Base-by-base conservation (phyloP, 2,888 invertebrate species). In the Kuschelorhynchus macadamiae region DNA sequence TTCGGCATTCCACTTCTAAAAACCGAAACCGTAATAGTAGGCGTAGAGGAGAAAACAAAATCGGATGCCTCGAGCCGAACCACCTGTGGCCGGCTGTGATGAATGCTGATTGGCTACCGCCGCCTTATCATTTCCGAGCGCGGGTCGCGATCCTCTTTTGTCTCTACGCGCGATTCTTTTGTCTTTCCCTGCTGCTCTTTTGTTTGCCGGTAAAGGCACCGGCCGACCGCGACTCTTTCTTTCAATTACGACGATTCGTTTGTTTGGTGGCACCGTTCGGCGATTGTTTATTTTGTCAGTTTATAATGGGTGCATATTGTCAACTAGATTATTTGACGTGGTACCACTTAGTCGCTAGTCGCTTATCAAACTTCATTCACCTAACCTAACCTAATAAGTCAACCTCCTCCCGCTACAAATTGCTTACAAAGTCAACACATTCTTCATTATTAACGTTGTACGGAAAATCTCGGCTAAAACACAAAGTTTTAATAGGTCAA, bases 51-150 rank as follows among this genome's bases (percentile, higher is more conserved):
- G 25, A 30, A 59, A 41, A 66, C 60, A 60, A 60, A 44, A 66
- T 3, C 25, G 57, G 56, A 47, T 44, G 57, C 50, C 67, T 39
- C 56, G 67, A 57, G 62, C 50, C 32, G 41, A 52, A 21, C 59
- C 49, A 49, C 49, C 39, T 64, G 57, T 52, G 50, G 42, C 63
- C 49, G 25, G 46, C 50, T 60, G 70, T 77, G 75, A 77, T 77
- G 72, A 76, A 77, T 77, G 75, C 72, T 77, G 75, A 77, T 77
- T 77, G 77, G 75, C 73, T 73, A 73, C 74, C 68, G 72, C 67
- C 70, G 70, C 72, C 71, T 73, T 62, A 57, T 62, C 56, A 57
- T 63, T 63, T 66, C 60, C 60, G 52, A 41, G 56, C 56, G 50
- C 64, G 60, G 66, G 55, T 59, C 53, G 30, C 59, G 65, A 57